phyloP scores from a whole-genome alignment of 1,140 invertebrate species.

The Galleria mellonella region DNA sequence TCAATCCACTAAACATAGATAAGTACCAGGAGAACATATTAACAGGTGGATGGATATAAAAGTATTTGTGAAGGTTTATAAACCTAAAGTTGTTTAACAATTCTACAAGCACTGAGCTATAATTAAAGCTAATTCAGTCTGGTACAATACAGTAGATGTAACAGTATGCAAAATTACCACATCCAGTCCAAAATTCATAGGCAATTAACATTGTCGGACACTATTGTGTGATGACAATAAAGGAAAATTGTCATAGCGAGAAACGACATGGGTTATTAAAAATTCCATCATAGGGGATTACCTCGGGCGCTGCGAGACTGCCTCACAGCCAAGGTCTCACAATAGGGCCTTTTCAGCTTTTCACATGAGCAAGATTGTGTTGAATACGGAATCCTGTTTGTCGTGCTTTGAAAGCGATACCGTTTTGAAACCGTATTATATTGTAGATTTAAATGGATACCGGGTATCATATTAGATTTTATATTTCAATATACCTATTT shows the following conservation, averaged over 20 bases:
- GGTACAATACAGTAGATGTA: neutral
- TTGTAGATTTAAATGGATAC: too few relatives aligned
- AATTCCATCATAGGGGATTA: slow-evolving; percentile 49
- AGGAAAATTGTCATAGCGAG: slow-evolving; percentile 50
- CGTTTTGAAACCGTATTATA: neutral
- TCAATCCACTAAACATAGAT: too few relatives aligned
- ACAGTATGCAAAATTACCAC: slow-evolving; percentile 2
- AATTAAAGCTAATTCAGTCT: neutral
- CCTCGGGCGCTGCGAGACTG: slow-evolving; percentile 20
- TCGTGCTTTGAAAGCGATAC: slow-evolving; percentile 2
- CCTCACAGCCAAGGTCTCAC: slow-evolving; percentile 32
- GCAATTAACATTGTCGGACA: slow-evolving; percentile 25
- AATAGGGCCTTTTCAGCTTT: slow-evolving; percentile 37
- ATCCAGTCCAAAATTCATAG: slow-evolving; percentile 39
- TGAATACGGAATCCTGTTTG: slow-evolving; percentile 5
- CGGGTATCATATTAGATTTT: too few relatives aligned
- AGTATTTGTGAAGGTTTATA: too few relatives aligned
- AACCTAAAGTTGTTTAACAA: too few relatives aligned
- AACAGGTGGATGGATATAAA: too few relatives aligned
- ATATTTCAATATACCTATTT: too few relatives aligned
- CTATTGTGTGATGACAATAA: slow-evolving; percentile 38
- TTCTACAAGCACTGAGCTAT: neutral
- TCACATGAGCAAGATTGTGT: slow-evolving; percentile 8
- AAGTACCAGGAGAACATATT: too few relatives aligned
- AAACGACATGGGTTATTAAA: slow-evolving; percentile 45